Evolutionary conservation across 2,797 vertebrate species (phyloP), one percentile per base, ranked within the genome.

Genomic region (Sternotherus odoratus): DNA sequence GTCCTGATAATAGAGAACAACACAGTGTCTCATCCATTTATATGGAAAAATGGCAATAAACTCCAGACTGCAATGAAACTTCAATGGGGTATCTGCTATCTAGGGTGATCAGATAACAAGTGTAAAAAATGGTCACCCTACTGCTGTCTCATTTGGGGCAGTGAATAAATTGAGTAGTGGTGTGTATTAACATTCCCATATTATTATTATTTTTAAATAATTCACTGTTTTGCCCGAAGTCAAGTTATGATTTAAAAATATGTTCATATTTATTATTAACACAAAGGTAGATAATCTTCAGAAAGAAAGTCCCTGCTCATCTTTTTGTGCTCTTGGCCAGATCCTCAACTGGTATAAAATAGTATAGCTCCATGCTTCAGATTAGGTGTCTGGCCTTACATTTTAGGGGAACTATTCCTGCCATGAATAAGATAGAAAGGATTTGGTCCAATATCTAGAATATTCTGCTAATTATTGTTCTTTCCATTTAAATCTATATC

Each of bases 31-130:
- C 21, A 19, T 6, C 49, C 57, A 21, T 46, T 46, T 77, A 33
- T 77, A 49, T 17, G n/a, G 15, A 8, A 24, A 66, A 83, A 46
- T 3, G 72, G 3, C 15, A 12, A 51, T 5, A 74, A 48, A 74
- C 77, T 91, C 90, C 86, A 48, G 74, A 63, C 15, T 87, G 43
- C 30, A 86, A 81, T 7, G 3, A 86, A 84, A 74, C 7, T 89
- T 83, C 5, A 51, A 0, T 48, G 13, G 10, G 0, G 26, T 78
- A 7, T 82, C 4, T 56, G 0, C 3, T 19, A 24, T 69, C 82
- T 89, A 49, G 48, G 48, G 12, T 49, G 48, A 13, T 12, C 48
- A 49, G 48, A 49, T 13, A 49, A 12, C 48, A 49, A 49, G 48
- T 49, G 48, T 49, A 49, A 49, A 49, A 49, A 49, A 49, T 49